phyloP scores from a whole-genome alignment of 2,797 vertebrate species.

The Pseudocheirus occidentalis region DNA sequence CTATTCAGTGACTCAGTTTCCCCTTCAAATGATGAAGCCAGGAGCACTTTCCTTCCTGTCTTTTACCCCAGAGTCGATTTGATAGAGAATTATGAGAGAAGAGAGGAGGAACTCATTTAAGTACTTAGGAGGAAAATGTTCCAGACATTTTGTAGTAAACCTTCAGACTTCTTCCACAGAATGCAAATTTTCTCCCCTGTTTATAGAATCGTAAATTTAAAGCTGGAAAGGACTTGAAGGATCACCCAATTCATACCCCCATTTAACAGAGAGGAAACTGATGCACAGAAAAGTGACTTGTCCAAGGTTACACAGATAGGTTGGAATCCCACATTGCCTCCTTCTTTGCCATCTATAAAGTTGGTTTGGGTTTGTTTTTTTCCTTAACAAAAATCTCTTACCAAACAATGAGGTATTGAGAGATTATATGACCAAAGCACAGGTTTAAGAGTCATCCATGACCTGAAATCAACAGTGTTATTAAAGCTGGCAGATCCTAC shows the following conservation, averaged over 20 bases:
- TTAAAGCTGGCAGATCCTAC: background rate
- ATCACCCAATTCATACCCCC: background rate
- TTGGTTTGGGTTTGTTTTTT: background rate
- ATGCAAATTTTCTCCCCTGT: background rate
- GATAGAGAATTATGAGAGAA: background rate
- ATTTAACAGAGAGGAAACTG: background rate
- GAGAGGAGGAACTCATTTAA: background rate
- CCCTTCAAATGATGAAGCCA: background rate
- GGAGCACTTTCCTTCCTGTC: background rate
- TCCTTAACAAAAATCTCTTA: background rate
- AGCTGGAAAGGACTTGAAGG: background rate
- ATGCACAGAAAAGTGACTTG: background rate
- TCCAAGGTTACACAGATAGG: background rate
- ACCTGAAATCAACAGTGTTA: background rate
- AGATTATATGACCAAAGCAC: background rate
- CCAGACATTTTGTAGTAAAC: background rate
- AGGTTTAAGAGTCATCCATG: background rate
- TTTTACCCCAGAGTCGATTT: background rate
- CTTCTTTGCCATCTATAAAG: background rate
- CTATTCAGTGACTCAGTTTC: constrained; percentile 43
- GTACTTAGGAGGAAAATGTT: background rate
- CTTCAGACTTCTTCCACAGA: background rate
- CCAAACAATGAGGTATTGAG: background rate
- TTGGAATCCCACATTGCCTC: background rate
- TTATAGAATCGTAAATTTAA: background rate